Evolutionary conservation across 2,888 invertebrate genomes (phyloP).

Genomic region (Latheticus oryzae): DNA sequence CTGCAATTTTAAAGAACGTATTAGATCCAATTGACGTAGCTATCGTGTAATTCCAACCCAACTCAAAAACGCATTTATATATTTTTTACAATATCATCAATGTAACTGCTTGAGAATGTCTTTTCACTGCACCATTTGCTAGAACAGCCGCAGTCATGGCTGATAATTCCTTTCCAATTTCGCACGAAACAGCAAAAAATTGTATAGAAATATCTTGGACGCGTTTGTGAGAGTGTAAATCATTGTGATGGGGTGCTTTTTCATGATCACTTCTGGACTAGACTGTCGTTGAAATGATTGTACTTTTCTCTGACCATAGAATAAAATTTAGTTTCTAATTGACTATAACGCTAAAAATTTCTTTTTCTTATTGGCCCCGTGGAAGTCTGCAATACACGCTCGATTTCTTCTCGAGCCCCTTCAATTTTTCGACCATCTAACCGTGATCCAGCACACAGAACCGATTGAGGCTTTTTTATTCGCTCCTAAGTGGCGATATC

Average conservation of each 20-base stretch:
- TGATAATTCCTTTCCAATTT: constrained; percentile 34
- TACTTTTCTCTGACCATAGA: too few species aligned
- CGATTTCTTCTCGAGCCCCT: constrained; percentile 14
- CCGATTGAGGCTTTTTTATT: constrained; percentile 25
- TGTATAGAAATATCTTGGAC: constrained; percentile 14
- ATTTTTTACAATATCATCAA: constrained; percentile 22
- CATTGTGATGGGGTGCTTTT: constrained; percentile 13
- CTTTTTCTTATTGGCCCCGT: constrained; percentile 11
- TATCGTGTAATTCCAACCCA: too few species aligned
- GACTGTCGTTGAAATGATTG: too few species aligned
- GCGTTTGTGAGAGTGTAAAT: constrained; percentile 18
- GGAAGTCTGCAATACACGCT: constrained; percentile 26
- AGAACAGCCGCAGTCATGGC: constrained; percentile 2
- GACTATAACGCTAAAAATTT: not conserved
- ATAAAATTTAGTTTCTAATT: constrained; percentile 6
- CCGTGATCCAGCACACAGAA: constrained; percentile 8
- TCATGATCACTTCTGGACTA: constrained; percentile 9
- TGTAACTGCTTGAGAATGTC: constrained; percentile 18
- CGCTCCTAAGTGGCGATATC: constrained; percentile 30
- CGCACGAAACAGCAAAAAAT: constrained; percentile 24
- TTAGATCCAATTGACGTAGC: too few species aligned
- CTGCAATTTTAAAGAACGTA: too few species aligned
- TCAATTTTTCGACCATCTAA: constrained; percentile 35
- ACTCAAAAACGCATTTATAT: too few species aligned
- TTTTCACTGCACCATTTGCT: constrained; percentile 21